phyloP scores from a whole-genome alignment of 2,113 vertebrate species.

The Crypturellus undulatus region DNA sequence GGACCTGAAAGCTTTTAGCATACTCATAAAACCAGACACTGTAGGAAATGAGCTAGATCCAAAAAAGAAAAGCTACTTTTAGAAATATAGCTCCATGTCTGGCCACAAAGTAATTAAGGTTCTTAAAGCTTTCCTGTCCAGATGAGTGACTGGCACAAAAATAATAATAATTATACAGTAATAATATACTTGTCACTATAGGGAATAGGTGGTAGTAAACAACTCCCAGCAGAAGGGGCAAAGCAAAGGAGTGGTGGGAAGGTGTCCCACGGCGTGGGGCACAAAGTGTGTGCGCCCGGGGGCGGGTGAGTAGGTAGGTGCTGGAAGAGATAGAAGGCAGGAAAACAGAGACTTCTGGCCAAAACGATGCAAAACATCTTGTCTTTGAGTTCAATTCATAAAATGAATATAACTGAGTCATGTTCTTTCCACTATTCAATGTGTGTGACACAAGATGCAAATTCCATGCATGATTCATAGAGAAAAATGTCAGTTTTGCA shows the following conservation, averaged over 20 bases:
- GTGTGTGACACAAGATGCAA: constrained; percentile 36
- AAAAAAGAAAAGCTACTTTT: constrained; percentile 72
- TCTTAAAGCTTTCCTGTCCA: constrained; percentile 68
- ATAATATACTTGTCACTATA: constrained; percentile 53
- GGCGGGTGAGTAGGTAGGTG: not conserved
- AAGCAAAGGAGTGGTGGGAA: not conserved
- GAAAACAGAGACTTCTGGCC: not conserved
- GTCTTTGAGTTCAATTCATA: constrained; percentile 42
- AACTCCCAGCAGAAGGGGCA: constrained; percentile 23
- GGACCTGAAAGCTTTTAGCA: constrained; percentile 45
- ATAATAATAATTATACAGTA: constrained; percentile 67
- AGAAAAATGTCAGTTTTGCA: constrained; percentile 50
- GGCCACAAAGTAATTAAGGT: constrained; percentile 73
- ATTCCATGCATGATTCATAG: constrained; percentile 33
- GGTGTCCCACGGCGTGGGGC: not conserved
- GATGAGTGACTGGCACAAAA: constrained; percentile 66
- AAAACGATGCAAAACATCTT: constrained; percentile 22
- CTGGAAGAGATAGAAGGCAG: not conserved
- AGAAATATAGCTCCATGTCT: constrained; percentile 59
- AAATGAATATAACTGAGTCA: constrained; percentile 60
- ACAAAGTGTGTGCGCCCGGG: not conserved
- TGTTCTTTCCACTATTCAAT: constrained; percentile 44
- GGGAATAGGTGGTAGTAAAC: constrained; percentile 47
- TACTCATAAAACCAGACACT: constrained; percentile 61
- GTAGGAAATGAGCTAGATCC: constrained; percentile 64